Percentiles rank a stretch among this genome's conserved stretches.
These are phyloP conservation scores for Campoplex capitator DNA, from an alignment of 2,888 invertebrate genomes.

Conservation along the genomic window DNA sequence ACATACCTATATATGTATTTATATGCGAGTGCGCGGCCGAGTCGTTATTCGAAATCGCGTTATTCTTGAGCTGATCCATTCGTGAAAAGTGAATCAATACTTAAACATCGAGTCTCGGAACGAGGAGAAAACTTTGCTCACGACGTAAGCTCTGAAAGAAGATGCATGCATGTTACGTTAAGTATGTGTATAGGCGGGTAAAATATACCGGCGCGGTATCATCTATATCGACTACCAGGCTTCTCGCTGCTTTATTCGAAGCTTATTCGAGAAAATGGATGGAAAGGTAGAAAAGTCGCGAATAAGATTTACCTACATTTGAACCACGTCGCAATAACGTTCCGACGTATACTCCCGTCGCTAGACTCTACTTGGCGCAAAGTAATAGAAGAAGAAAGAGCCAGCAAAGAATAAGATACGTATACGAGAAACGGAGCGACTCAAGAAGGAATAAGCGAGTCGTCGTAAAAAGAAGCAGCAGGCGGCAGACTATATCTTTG, in stretches of 20 bases:
- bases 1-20: background rate
- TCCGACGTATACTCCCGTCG: slow-evolving; percentile 4
- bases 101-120: background rate
- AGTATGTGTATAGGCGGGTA: background rate
- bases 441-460: background rate
- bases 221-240: slow-evolving; percentile 33
- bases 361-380: slow-evolving; percentile 8
- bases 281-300: slow-evolving; percentile 43
- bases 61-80: background rate
- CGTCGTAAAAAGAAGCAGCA: slow-evolving; percentile 8
- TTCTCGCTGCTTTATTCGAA: slow-evolving; percentile 57
- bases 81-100: background rate
- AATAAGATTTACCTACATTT: slow-evolving; percentile 63
- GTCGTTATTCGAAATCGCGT: background rate
- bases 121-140: background rate
- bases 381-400: slow-evolving; percentile 18
- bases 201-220: background rate
- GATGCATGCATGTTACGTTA: background rate
- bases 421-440: slow-evolving; percentile 2
- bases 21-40: background rate
- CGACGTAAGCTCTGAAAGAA: background rate
- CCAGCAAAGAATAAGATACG: slow-evolving; percentile 6
- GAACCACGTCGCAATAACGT: slow-evolving; percentile 35
- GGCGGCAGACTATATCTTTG: background rate
- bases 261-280: slow-evolving; percentile 57